Conservation (phyloP, 2,113 vertebrate species). For the Thomomys bottae region DNA sequence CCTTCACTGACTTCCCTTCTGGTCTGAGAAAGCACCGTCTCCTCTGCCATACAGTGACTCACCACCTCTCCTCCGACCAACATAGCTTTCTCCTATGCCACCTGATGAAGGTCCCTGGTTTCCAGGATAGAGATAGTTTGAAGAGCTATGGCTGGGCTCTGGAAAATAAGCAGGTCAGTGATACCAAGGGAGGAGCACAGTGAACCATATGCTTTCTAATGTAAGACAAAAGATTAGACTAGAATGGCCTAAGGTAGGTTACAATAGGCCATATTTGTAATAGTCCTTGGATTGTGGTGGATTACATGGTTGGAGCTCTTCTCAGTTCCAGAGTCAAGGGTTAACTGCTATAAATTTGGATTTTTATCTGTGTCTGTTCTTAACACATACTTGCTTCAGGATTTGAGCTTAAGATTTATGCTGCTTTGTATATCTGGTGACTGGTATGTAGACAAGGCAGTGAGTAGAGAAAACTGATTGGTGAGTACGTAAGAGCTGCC, state of each 20-base stretch:
- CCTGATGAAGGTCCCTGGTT: not conserved
- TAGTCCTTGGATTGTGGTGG: too few relatives aligned
- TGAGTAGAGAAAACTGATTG: not conserved
- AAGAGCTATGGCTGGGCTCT: not conserved
- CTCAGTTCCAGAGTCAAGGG: not conserved
- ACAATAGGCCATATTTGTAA: too few relatives aligned
- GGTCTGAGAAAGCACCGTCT: not conserved
- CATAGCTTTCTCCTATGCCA: not conserved
- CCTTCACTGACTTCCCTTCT: not conserved
- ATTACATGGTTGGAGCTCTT: not conserved
- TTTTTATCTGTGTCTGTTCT: not conserved
- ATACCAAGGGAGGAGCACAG: too few relatives aligned
- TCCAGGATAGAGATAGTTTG: not conserved
- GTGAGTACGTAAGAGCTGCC: not conserved
- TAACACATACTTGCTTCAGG: not conserved
- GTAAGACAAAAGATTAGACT: not conserved
- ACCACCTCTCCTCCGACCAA: not conserved
- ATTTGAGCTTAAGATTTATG: not conserved
- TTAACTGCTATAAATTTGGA: not conserved
- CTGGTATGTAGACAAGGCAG: not conserved
- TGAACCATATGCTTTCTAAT: accelerated
- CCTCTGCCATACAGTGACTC: accelerated
- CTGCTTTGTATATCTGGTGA: not conserved
- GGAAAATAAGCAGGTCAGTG: not conserved
- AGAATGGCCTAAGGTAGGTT: too few relatives aligned